These are phyloP conservation scores for Cryptoprocta ferox DNA, from an alignment of 2,797 vertebrate species.

Conservation along the genomic window DNA sequence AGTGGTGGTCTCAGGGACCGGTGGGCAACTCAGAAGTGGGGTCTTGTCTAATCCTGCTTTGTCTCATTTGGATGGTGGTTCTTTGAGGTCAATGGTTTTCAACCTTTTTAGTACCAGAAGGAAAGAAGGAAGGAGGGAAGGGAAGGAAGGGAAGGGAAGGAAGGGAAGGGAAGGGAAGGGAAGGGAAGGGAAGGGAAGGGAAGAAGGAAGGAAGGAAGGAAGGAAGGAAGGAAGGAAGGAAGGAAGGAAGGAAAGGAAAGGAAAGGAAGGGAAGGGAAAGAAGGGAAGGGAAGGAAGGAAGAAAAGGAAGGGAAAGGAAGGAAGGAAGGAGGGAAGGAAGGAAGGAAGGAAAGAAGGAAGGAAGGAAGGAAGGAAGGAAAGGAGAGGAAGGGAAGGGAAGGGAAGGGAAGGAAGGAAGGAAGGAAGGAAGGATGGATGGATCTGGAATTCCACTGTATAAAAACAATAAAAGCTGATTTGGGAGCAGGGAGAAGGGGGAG, in stretches of 20 bases:
- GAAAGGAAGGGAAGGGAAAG: not conserved
- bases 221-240: not conserved
- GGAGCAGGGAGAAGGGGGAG: not conserved
- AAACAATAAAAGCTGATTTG: not conserved
- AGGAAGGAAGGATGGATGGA: not conserved
- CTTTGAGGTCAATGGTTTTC: slow-evolving; percentile 1
- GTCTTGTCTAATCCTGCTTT: not conserved
- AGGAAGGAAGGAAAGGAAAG: no score
- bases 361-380: no score
- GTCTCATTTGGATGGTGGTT: not conserved
- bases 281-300: not conserved
- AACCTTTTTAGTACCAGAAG: not conserved
- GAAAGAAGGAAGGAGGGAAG: not conserved
- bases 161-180: not conserved
- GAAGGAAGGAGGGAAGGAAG: not conserved
- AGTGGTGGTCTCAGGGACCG: not conserved
- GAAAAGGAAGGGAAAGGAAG: no score
- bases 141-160: accelerated
- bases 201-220: not conserved
- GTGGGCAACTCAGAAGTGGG: not conserved
- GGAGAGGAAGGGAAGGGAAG: not conserved
- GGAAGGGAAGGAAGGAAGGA: not conserved
- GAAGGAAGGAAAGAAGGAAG: not conserved
- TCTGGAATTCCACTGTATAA: not conserved
- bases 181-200: not conserved